Evolutionary conservation across 2,888 invertebrate genomes (phyloP), one percentile per base, ranked within the genome.

Genomic region (Synanthedon andrenaeformis): DNA sequence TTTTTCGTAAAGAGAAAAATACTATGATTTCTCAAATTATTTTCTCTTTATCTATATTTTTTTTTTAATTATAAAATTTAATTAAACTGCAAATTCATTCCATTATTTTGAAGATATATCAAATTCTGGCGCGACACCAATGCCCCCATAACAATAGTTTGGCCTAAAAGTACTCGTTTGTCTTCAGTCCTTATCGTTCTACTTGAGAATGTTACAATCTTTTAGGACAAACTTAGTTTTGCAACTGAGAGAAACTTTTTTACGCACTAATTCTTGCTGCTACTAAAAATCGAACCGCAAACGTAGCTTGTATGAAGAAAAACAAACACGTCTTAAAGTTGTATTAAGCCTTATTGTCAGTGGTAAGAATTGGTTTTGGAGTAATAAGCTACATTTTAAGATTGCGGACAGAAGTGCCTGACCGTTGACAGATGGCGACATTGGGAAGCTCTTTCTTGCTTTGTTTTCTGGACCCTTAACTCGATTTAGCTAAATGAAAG

Each of bases 381-480:
- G 51, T 61, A 58, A 49, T 52, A 50, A 11, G 52, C 19, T 5
- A 53, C 58, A 13, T 54, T 60, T 58, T 59, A 59, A 65, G 59
- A 51, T 64, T 62, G 66, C 67, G 53, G 55, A 52, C 52, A 62
- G 62, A 69, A 76, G 73, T 76, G 70, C 76, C 52, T 69, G 68
- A 67, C 66, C 67, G 74, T 70, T 76, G 79, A 82, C 79, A 76
- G 78, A 82, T 79, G 80, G 73, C 73, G 73, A 73, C 77, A 73
- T 63, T 68, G 67, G 62, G 71, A 72, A 71, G 74, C 69, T 74
- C 73, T 78, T 76, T 79, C 76, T 79, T 72, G 71, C 67, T 67
- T 68, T 78, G 79, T 79, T 78, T 74, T 73, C 75, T 72, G 69
- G 70, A 73, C 73, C 76, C 74, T 69, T 77, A 77, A 79, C 74